These are phyloP conservation scores for Synaphobranchus kaupii DNA, from an alignment of 2,797 vertebrate genomes.

Conservation along the genomic window DNA sequence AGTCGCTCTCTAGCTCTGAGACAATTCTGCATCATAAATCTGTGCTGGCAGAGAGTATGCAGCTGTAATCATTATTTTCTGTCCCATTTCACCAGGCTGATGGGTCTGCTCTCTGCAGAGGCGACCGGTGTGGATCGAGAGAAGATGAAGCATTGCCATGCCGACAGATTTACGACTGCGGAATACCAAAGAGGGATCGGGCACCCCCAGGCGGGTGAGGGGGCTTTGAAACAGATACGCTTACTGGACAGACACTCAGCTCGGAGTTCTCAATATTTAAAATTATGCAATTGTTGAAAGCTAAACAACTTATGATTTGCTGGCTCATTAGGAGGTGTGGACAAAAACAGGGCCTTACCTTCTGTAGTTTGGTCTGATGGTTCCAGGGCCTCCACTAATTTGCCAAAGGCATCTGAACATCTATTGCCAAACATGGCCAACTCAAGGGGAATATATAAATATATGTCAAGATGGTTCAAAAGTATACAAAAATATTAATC, in stretches of 20 bases:
- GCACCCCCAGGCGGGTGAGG: not conserved
- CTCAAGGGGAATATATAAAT: not conserved
- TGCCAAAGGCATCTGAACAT: not conserved
- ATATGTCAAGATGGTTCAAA: not conserved
- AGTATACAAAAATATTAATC: not conserved
- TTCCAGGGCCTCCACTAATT: not conserved
- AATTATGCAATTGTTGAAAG: not conserved
- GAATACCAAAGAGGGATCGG: not conserved
- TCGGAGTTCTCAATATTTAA: not conserved
- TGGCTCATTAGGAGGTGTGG: not conserved
- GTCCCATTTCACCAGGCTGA: conserved; percentile 1
- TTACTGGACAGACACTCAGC: not conserved
- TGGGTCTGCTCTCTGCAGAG: not conserved
- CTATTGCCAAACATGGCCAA: not conserved
- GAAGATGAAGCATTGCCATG: conserved; percentile 7
- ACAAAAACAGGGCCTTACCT: not conserved
- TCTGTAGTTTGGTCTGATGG: not conserved
- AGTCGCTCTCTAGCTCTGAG: not conserved
- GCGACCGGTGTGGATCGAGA: not conserved
- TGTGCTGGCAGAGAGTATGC: not conserved
- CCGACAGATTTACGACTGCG: not conserved
- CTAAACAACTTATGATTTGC: not conserved
- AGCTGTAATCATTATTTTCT: conserved; percentile 20
- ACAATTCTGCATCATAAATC: conserved; percentile 9
- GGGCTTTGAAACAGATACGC: not conserved